Base-by-base conservation (phyloP, 2,113 vertebrate species). In the Plectropomus leopardus region DNA sequence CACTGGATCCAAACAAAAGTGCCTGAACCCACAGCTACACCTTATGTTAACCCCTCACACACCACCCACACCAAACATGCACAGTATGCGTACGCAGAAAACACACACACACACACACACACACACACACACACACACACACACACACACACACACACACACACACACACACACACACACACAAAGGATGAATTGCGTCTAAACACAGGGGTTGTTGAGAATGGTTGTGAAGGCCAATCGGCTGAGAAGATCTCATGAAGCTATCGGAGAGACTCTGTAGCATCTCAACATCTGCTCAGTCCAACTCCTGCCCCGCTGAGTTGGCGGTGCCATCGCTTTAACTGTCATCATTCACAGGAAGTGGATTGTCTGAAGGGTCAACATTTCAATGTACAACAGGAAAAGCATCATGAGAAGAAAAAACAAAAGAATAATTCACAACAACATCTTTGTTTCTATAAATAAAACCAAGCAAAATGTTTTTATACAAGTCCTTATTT, bases 361-460 rank as follows among this genome's bases (percentile, higher is more conserved):
- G 59, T 75, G 57, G 73, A 65, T 80, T 69, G 88, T 92, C 81
- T 71, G 83, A 92, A 88, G 65, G 71, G 91, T 88, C 82, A 47
- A 64, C 68, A 76, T 86, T 83, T 88, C 84, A 88, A 47, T 80
- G 82, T 82, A 85, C 58, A 81, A 87, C 72, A 80, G 68, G 58
- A 78, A 71, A 85, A 70, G 40, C 26, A 84, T 86, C 51, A 75
- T 69, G 40, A 45, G 28, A 23, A 17, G 19, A 30, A 26, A 80
- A 85, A 77, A n/a, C n/a, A n/a, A 61, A 87, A 87, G 30, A 91
- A 87, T 92, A 88, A 50, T 60, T 96, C 94, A 96, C 94, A 92
- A 94, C 95, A 95, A 92, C 83, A 93, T 96, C 93, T 97, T 94
- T 96, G 96, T 97, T 98, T 97, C 96, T 96, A 94, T 94, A 96